Base-by-base conservation (phyloP, 2,888 invertebrate genomes). In the Carterocephalus palaemon region DNA sequence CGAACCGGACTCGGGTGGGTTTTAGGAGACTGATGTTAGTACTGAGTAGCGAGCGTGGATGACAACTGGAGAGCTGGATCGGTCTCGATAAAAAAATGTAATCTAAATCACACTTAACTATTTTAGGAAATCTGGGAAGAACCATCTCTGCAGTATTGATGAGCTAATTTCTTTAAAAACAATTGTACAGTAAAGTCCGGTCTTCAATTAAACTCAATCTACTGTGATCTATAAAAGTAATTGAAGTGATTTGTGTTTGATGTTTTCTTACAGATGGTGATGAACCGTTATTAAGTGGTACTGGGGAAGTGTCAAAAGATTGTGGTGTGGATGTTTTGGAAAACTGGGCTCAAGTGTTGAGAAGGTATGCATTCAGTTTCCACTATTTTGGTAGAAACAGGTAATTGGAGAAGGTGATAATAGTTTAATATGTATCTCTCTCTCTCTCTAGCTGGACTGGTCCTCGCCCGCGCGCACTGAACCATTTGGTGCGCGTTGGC, bases 221-320 rank as follows among this genome's bases (percentile, higher is more conserved):
- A n/a, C n/a, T n/a, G n/a, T n/a, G n/a, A n/a, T n/a, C n/a, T n/a
- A n/a, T n/a, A n/a, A n/a, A n/a, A n/a, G n/a, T n/a, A n/a, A n/a
- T n/a, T n/a, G n/a, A n/a, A n/a, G n/a, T n/a, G n/a, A n/a, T n/a
- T n/a, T n/a, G n/a, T n/a, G n/a, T n/a, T n/a, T n/a, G n/a, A n/a
- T n/a, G n/a, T 2, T 16, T 16, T 19, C 2, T 50, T 53, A 15
- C 59, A 90, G 96, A 96, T 86, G 95, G 95, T 5, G 96, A 96
- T 65, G 99, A 99, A 67, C 98, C 98, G 0, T 85, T 99, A 51
- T 87, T 98, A n/a, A 98, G 98, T 76, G 99, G 99, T 0, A 98
- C 98, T 2, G 99, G 99, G 0, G 92, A 95, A 65, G 99, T 99
- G 1, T 97, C 97, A 0, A 98, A 97, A 74, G 98, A 99, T 65